Evolutionary conservation across 92 coral and sea anemone species (phyloP).

Genomic region (Zoanthus gigantus): DNA sequence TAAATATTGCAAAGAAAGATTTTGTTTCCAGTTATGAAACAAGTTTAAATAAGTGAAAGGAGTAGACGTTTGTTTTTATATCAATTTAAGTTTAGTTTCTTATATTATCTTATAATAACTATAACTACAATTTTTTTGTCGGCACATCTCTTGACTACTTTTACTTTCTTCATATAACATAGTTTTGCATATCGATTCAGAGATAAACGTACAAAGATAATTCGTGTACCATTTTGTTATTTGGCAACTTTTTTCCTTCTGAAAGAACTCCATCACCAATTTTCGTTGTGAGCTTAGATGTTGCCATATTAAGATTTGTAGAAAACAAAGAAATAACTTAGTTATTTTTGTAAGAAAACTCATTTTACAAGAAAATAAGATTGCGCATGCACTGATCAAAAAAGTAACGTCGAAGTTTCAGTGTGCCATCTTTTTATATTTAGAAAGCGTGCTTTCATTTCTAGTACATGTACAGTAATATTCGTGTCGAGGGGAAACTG

Average conservation of each 20-base stretch:
- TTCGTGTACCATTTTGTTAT: too few relatives aligned
- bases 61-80: not conserved
- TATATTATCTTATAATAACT: not conserved
- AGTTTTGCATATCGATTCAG: not conserved
- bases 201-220: too few relatives aligned
- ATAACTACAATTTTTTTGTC: not conserved
- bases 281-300: slow-evolving; percentile 14
- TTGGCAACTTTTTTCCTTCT: not conserved
- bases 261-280: not conserved
- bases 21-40: not conserved
- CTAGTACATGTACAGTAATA: too few relatives aligned
- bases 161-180: not conserved
- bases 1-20: not conserved
- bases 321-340: not conserved
- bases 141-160: not conserved
- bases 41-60: not conserved
- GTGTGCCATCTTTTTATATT: slow-evolving; percentile 1
- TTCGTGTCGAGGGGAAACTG: too few relatives aligned
- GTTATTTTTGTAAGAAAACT: slow-evolving; percentile 37
- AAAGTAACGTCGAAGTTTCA: not conserved
- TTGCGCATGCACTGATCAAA: not conserved
- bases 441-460: not conserved
- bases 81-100: not conserved
- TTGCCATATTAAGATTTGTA: slow-evolving; percentile 4
- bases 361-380: not conserved